A percentile compares a stretch with the other conserved stretches of the same genome.
phyloP scores from a whole-genome alignment of 2,113 vertebrate species.

The Benitochromis conjunctus region DNA sequence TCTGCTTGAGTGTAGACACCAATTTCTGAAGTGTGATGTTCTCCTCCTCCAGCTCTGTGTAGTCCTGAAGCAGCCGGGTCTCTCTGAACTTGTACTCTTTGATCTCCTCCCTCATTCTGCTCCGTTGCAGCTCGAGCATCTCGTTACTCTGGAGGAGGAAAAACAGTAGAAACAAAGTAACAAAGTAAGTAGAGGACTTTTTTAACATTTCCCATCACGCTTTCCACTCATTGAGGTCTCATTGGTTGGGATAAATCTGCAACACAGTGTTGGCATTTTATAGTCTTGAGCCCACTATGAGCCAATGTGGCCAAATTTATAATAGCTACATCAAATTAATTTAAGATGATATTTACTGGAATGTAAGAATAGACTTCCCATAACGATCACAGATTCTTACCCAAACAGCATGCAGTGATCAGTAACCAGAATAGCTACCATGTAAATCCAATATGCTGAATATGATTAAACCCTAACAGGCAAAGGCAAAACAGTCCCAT shows the following conservation, averaged over 20 bases:
- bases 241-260: not conserved
- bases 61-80: slow-evolving; percentile 91
- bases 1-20: slow-evolving; percentile 94
- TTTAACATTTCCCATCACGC: not conserved
- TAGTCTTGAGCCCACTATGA: accelerated
- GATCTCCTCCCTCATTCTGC: slow-evolving; percentile 93
- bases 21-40: slow-evolving; percentile 96
- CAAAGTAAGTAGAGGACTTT: not conserved
- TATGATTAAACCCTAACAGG: not conserved
- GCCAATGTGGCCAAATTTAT: not conserved
- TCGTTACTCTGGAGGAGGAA: slow-evolving; percentile 80
- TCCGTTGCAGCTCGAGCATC: slow-evolving; percentile 88
- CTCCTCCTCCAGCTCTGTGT: slow-evolving; percentile 96
- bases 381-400: not conserved
- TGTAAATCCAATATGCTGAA: not conserved
- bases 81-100: slow-evolving; percentile 97
- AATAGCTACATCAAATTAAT: not conserved
- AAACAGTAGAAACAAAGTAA: not conserved
- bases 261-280: too few species aligned
- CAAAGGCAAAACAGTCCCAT: not conserved
- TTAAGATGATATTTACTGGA: not conserved
- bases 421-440: not conserved
- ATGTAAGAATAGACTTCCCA: not conserved
- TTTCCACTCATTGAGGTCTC: not conserved
- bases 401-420: not conserved